Percentiles rank a stretch among this genome's conserved stretches.
phyloP scores from a whole-genome alignment of 2,113 vertebrate genomes.

The Puntigrus tetrazona region DNA sequence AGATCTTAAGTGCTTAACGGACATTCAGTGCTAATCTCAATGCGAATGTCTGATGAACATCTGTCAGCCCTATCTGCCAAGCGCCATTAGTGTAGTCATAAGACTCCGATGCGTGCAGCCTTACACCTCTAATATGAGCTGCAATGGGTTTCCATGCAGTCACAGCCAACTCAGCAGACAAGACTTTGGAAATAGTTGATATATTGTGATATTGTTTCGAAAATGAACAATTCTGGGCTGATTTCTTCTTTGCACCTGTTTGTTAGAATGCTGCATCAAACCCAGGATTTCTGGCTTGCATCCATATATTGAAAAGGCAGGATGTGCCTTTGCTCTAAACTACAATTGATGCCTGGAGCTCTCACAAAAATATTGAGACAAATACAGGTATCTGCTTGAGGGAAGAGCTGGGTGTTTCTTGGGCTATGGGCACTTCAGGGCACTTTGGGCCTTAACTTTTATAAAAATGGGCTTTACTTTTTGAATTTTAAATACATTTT shows the following conservation, averaged over 20 bases:
- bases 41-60: slow-evolving; percentile 25
- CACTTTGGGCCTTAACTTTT: neutral
- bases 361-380: neutral
- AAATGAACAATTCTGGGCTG: neutral
- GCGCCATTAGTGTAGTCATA: slow-evolving; percentile 7
- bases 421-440: neutral
- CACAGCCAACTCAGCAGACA: neutral
- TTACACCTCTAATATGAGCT: neutral
- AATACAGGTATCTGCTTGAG: neutral
- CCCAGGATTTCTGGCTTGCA: neutral
- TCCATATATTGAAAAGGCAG: neutral
- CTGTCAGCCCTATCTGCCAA: slow-evolving; percentile 20
- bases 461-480: neutral
- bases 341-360: neutral
- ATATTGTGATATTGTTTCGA: neutral
- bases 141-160: neutral
- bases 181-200: neutral
- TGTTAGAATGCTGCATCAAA: neutral
- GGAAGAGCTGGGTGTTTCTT: neutral
- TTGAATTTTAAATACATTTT: neutral
- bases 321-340: neutral
- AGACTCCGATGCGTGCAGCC: neutral
- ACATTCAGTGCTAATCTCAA: neutral
- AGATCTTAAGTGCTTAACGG: slow-evolving; percentile 8
- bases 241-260: neutral